Evolutionary conservation across 1,140 invertebrate genomes (phyloP), one percentile per base, ranked within the genome.

Genomic region (Zaprionus gabonicus): DNA sequence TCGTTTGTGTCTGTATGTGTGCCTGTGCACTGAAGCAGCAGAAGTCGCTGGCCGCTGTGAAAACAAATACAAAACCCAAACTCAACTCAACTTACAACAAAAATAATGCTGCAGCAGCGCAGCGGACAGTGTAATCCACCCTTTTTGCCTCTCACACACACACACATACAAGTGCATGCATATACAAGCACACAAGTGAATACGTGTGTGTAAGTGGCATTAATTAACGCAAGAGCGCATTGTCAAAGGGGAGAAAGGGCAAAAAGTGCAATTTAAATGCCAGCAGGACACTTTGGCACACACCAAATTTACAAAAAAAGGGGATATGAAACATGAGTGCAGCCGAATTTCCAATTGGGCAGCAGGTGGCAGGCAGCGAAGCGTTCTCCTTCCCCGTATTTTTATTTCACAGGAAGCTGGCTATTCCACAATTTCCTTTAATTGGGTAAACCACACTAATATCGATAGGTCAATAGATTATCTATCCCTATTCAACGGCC

Each of bases 21-120:
- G 46, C 51, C 31, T 78, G 81, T 69, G 71, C 85, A 85, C 41
- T 90, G 85, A 88, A 88, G 85, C 85, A 88, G 85, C 85, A 88
- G 85, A 88, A 88, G 85, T 90, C 80, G 78, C 72, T 90, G 85
- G 79, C 74, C 81, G 81, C 71, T 36, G 81, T 77, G 73, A 84
- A 85, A 90, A 90, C 60, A 90, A 85, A 90, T 68, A 84, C 80
- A 75, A 73, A 71, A 77, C 70, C 60, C 53, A 64, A 80, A 78
- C 83, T 80, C 70, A 46, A 44, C 41, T 44, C 41, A 44, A 44
- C 41, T 44, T 17, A 44, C 41, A 44, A 72, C 80, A 88, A 87
- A 76, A 88, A 87, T 90, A 75, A 78, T 80, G 53, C 51, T 4
- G 68, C 55, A 46, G 68, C 69, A 63, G 49, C 34, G 58, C 51